A percentile compares a stretch with the other conserved stretches of the same genome.
phyloP scores from a whole-genome alignment of 2,888 invertebrate species.

The Scaeva pyrastri region DNA sequence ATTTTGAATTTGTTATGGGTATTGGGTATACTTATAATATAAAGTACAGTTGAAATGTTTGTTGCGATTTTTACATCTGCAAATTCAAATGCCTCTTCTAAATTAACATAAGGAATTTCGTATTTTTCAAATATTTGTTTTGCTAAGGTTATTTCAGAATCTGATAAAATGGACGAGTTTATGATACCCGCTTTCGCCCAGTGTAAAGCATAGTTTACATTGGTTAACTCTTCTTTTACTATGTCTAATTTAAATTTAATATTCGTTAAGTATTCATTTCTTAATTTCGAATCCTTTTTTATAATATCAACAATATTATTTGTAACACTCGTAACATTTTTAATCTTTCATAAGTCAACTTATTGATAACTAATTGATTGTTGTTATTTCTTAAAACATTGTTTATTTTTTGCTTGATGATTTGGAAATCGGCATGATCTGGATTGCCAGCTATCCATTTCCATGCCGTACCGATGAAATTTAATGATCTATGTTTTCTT shows the following conservation, averaged over 20 bases:
- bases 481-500: too few species aligned
- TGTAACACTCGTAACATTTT: background rate
- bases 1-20: slow-evolving; percentile 4
- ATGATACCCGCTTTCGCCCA: slow-evolving; percentile 4
- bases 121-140: background rate
- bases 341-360: slow-evolving; percentile 4
- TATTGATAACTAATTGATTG: background rate
- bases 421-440: too few species aligned
- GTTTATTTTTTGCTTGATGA: too few species aligned
- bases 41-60: background rate
- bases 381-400: too few species aligned
- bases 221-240: background rate
- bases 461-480: too few species aligned
- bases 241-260: background rate
- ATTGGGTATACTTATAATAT: too few species aligned
- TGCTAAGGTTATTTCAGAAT: background rate
- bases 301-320: background rate
- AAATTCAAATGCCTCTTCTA: too few species aligned
- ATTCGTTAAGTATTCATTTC: background rate
- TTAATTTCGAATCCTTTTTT: background rate
- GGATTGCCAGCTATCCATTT: too few species aligned
- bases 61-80: background rate
- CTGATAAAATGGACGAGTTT: slow-evolving; percentile 1
- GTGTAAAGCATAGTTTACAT: slow-evolving; percentile 4
- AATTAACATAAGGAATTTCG: too few species aligned